Conservation (phyloP, 2,797 vertebrate genomes). For the Melanogrammus aeglefinus region DNA sequence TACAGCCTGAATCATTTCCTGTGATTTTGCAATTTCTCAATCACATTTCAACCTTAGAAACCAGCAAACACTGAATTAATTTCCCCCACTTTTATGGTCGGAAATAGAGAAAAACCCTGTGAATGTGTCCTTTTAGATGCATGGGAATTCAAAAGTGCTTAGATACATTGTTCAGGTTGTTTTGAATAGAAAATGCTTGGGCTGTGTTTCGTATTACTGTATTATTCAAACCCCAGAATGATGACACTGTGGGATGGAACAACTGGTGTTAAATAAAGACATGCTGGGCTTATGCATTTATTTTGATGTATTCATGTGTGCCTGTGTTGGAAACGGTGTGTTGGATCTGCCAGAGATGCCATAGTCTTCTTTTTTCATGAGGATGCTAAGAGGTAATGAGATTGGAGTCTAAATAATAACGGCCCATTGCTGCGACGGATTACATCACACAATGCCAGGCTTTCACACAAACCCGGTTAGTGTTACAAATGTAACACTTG, state of each 20-base stretch:
- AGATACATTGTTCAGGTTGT: constrained; percentile 57
- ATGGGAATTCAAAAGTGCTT: constrained; percentile 64
- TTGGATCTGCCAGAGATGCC: constrained; percentile 40
- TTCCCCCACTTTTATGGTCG: constrained; percentile 43
- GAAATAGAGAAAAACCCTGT: constrained; percentile 25
- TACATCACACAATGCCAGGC: constrained; percentile 58
- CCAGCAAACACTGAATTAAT: constrained; percentile 59
- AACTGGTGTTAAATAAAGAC: constrained; percentile 48
- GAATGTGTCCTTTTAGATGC: constrained; percentile 64
- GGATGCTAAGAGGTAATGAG: constrained; percentile 68
- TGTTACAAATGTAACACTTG: constrained; percentile 70
- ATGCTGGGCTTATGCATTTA: constrained; percentile 34
- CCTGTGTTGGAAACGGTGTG: constrained; percentile 40
- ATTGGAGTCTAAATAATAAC: constrained; percentile 68
- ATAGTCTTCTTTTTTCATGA: constrained; percentile 49
- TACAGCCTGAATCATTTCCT: constrained; percentile 57
- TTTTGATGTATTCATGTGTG: constrained; percentile 12
- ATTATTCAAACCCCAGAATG: constrained; percentile 64
- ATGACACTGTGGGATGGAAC: constrained; percentile 43
- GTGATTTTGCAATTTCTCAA: constrained; percentile 59
- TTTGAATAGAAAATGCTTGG: constrained; percentile 64
- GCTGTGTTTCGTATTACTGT: constrained; percentile 55
- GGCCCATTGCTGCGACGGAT: constrained; percentile 64
- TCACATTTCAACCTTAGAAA: constrained; percentile 49
- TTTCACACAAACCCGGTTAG: constrained; percentile 66